Base-by-base conservation (phyloP, 2,113 vertebrate species). In the Tautogolabrus adspersus region DNA sequence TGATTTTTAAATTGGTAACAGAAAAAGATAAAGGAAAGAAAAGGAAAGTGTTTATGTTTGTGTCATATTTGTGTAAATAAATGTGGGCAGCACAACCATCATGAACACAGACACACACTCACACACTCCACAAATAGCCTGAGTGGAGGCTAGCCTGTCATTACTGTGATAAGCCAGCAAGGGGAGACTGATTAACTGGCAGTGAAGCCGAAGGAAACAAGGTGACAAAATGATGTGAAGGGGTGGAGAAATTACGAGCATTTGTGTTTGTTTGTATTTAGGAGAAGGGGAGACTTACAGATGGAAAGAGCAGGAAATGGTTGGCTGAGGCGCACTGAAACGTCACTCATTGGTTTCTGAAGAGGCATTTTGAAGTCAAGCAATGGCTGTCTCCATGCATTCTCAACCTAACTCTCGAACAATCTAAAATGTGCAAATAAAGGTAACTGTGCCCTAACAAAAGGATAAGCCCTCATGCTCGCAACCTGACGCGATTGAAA, bases 121-220 rank as follows among this genome's bases (percentile, higher is more conserved):
- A n/a, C 37, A 54, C 44, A 44, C 56, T 19, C 34, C 42, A 62
- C 11, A 51, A 58, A 57, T 40, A 70, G 42, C 21, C 34, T 6
- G 34, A 40, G 30, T 37, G 22, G 64, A 44, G 1, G 40, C 6
- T 10, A 55, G 13, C 30, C 54, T 74, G 78, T 75, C 78, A 75
- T 74, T 81, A 42, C 49, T 38, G 22, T 30, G 26, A 30, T 42
- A 54, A 67, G 58, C 57, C 12, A 47, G 51, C 19, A 54, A 73
- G 57, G 30, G 46, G 49, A 81, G 71, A 75, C 52, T 78, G 60
- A 78, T 78, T 42, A 59, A 75, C 30, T 63, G 51, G 37, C 56
- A 55, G 63, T 37, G 40, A 56, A 30, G 21, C 49, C 57, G 38
- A 51, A 42, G 58, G 26, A 59, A 75, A 40, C 55, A 52, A 59